A percentile compares a stretch with the other conserved stretches of the same genome.
phyloP scores from a whole-genome alignment of 2,888 invertebrate genomes.

The Drosophila peninsularis region DNA sequence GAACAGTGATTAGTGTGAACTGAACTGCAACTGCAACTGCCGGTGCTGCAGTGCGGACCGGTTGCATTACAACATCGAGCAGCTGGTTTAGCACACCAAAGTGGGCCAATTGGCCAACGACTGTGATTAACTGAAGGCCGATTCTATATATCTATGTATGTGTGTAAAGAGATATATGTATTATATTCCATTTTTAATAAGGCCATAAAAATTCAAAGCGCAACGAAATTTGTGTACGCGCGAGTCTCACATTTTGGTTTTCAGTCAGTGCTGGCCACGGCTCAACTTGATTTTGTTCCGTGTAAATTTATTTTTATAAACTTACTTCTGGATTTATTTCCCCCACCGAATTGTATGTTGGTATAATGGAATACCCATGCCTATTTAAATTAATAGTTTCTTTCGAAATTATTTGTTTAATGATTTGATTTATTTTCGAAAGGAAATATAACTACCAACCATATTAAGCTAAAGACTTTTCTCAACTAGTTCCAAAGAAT shows the following conservation, averaged over 20 bases:
- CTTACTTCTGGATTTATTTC: background rate
- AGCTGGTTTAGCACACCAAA: conserved; percentile 38
- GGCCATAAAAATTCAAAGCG: conserved; percentile 57
- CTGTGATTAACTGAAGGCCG: conserved; percentile 56
- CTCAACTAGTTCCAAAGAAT: background rate
- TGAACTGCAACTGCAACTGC: conserved; percentile 35
- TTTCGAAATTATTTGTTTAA: no score
- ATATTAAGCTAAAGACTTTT: background rate
- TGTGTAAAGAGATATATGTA: background rate
- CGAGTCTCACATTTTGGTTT: background rate
- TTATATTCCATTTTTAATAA: conserved; percentile 48
- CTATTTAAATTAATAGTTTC: no score
- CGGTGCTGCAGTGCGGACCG: conserved; percentile 48
- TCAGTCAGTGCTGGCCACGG: background rate
- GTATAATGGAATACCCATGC: background rate
- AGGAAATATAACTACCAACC: no score
- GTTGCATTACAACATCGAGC: conserved; percentile 55
- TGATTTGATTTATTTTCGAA: no score
- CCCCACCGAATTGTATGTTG: background rate
- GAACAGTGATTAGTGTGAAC: conserved; percentile 27
- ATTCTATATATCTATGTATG: conserved; percentile 34
- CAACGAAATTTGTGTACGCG: conserved; percentile 13
- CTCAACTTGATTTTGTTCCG: background rate
- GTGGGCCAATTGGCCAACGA: conserved; percentile 50
- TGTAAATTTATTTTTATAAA: no score